Conservation (phyloP, 1,140 invertebrate species). For the Lepidurus arcticus region DNA sequence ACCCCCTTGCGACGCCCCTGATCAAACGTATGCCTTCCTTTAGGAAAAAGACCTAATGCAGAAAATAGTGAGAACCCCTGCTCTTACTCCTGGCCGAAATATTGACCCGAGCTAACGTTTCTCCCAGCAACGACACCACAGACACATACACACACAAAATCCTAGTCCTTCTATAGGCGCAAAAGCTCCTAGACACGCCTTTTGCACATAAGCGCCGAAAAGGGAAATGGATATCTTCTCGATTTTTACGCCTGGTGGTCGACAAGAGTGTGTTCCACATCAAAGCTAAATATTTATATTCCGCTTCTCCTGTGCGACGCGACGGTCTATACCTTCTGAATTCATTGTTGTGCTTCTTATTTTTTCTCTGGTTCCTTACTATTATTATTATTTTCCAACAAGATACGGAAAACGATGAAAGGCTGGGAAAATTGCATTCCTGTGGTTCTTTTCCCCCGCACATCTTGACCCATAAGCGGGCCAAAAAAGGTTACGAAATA, state of each 20-base stretch:
- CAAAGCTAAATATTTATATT: constrained; percentile 10
- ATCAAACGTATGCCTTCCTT: too few species aligned
- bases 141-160: not conserved
- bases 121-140: not conserved
- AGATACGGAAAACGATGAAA: too few species aligned
- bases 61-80: not conserved
- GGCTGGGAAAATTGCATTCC: too few species aligned
- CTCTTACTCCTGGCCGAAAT: not conserved
- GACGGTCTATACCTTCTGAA: not conserved
- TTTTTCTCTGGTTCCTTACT: not conserved
- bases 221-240: not conserved
- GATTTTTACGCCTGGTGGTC: not conserved
- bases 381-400: too few species aligned
- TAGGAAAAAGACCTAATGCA: not conserved
- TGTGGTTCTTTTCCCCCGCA: not conserved
- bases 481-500: not conserved
- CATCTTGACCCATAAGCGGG: not conserved
- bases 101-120: not conserved
- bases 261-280: not conserved
- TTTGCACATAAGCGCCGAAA: not conserved
- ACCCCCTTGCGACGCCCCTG: too few species aligned
- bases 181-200: not conserved
- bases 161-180: not conserved
- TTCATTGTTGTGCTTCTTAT: not conserved
- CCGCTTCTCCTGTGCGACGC: not conserved